Evolutionary conservation across 1,140 invertebrate species (phyloP).

Genomic region (Lutraria rhynchaena): DNA sequence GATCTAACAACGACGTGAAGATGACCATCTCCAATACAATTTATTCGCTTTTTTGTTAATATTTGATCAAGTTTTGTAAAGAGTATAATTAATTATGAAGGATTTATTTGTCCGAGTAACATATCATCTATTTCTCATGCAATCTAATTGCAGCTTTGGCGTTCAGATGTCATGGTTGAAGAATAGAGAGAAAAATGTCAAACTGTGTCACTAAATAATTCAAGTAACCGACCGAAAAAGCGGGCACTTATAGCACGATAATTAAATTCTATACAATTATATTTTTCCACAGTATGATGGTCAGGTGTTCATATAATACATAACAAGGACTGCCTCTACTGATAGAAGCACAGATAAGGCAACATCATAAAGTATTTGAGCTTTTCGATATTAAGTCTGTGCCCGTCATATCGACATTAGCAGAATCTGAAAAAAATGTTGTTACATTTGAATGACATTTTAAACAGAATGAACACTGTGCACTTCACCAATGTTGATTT

Average conservation of each 20-base stretch:
- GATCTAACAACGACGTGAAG: constrained; percentile 26
- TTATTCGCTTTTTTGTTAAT: constrained; percentile 39
- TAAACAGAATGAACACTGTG: no score
- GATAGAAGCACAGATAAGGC: no score
- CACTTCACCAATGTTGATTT: no score
- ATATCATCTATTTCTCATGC: constrained; percentile 36
- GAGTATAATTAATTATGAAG: constrained; percentile 37
- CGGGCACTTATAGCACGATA: no score
- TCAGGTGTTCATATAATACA: constrained; percentile 14
- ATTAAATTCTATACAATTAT: constrained; percentile 27
- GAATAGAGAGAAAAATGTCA: not conserved
- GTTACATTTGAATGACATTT: no score
- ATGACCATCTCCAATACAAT: constrained; percentile 28
- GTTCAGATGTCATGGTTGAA: constrained; percentile 20
- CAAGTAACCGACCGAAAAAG: constrained; percentile 5
- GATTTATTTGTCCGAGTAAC: constrained; percentile 22
- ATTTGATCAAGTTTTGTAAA: constrained; percentile 33
- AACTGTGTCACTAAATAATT: constrained; percentile 6
- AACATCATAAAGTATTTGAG: no score
- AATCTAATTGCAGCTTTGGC: constrained; percentile 19
- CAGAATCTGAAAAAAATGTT: no score
- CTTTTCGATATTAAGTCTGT: no score
- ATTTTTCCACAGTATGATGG: no score
- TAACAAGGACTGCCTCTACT: no score
- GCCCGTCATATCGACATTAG: no score